These are phyloP conservation scores for Gasterosteus aculeatus DNA, from an alignment of 2,113 vertebrate species.

Conservation along the genomic window DNA sequence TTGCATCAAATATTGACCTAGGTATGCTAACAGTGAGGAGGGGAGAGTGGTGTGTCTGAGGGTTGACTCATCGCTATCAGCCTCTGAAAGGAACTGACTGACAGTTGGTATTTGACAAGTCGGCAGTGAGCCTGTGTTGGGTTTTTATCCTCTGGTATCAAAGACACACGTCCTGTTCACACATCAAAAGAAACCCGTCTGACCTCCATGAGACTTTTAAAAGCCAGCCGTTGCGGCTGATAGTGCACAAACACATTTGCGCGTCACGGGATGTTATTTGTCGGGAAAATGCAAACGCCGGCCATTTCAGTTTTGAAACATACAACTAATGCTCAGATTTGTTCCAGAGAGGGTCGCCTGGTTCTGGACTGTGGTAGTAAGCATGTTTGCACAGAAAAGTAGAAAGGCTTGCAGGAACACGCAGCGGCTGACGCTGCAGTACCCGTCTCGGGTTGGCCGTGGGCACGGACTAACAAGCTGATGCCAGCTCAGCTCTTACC, in stretches of 20 bases:
- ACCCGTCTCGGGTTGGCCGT: conserved; percentile 89
- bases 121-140: not conserved
- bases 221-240: not conserved
- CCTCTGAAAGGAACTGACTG: too few relatives aligned
- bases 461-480: conserved; percentile 75
- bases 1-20: too few relatives aligned
- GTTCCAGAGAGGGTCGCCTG: not conserved
- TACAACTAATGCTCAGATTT: not conserved
- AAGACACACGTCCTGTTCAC: not conserved
- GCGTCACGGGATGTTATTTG: not conserved
- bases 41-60: too few relatives aligned
- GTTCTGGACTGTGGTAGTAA: conserved; percentile 56
- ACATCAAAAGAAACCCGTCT: not conserved
- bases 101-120: not conserved
- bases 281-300: not conserved
- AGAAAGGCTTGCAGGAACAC: conserved; percentile 88
- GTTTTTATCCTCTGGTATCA: not conserved
- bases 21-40: too few relatives aligned
- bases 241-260: not conserved
- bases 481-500: conserved; percentile 94
- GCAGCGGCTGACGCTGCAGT: conserved; percentile 91
- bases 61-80: too few relatives aligned
- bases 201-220: not conserved
- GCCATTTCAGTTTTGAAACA: not conserved
- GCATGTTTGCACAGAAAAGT: conserved; percentile 74